Conservation (phyloP, 2,888 invertebrate genomes). For the Plagodis pulveraria region DNA sequence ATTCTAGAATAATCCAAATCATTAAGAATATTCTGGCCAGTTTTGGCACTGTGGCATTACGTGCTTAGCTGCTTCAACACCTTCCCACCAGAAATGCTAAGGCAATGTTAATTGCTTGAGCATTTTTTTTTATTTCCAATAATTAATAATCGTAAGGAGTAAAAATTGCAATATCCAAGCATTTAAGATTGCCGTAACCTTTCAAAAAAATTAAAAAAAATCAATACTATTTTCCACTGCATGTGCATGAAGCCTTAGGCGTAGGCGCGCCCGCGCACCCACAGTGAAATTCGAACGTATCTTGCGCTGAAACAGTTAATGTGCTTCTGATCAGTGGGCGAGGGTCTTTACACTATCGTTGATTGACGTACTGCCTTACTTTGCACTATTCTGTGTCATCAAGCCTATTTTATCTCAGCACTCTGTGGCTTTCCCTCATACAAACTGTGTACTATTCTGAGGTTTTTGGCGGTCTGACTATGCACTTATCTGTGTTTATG, state of each 20-base stretch:
- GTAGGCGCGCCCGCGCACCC: conserved; percentile 57
- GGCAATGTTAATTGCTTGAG: too few species aligned
- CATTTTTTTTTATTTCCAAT: too few species aligned
- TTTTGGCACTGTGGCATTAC: too few species aligned
- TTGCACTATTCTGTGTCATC: conserved; percentile 2
- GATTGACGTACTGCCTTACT: conserved; percentile 29
- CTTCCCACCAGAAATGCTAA: too few species aligned
- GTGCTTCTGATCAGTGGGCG: conserved; percentile 29
- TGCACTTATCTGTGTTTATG: conserved; percentile 11
- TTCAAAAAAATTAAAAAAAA: neutral
- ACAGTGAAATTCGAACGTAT: conserved; percentile 45
- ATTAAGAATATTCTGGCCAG: too few species aligned
- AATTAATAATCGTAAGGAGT: too few species aligned
- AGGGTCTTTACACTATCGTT: conserved; percentile 26
- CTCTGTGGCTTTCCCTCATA: neutral
- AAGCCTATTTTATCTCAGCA: too few species aligned
- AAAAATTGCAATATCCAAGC: too few species aligned
- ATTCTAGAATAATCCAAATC: too few species aligned
- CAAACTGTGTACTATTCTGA: conserved; percentile 5
- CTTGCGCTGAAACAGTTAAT: conserved; percentile 25
- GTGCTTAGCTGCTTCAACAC: too few species aligned
- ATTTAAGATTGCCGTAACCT: neutral
- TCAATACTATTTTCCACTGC: neutral
- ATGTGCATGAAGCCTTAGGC: conserved; percentile 38
- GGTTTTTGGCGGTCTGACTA: conserved; percentile 1